Percentiles rank a stretch among this genome's conserved stretches.
These are phyloP conservation scores for Beaufortia kweichowensis DNA, from an alignment of 2,113 vertebrate genomes.

Conservation along the genomic window DNA sequence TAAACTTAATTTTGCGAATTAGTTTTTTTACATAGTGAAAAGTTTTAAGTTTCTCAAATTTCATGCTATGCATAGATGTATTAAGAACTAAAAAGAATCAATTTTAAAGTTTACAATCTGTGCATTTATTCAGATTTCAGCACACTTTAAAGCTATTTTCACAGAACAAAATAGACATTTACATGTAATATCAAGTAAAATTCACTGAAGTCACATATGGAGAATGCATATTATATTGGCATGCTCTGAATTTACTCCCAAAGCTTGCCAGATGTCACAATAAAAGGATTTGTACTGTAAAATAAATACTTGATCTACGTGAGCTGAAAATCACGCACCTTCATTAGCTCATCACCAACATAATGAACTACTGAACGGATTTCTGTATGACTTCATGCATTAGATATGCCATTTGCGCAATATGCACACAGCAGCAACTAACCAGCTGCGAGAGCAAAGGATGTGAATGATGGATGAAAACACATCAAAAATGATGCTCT, in stretches of 20 bases:
- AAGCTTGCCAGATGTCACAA: not conserved
- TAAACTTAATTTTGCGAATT: no score
- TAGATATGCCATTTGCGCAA: not conserved
- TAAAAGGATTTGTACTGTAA: not conserved
- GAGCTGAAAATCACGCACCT: not conserved
- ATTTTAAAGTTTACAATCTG: constrained; percentile 13
- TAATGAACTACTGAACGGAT: constrained; percentile 3
- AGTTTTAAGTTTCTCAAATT: not conserved
- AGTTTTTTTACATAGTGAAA: no score
- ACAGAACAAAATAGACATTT: constrained; percentile 50
- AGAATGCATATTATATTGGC: not conserved
- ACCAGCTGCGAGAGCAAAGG: constrained; percentile 11
- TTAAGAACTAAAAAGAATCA: not conserved
- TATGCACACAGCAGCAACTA: not conserved
- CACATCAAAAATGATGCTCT: not conserved
- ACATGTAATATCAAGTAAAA: constrained; percentile 25
- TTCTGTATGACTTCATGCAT: not conserved
- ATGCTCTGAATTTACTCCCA: constrained; percentile 1
- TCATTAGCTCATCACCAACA: constrained; percentile 4
- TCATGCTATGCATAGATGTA: not conserved
- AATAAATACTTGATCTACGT: constrained; percentile 28
- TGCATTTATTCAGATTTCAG: constrained; percentile 46
- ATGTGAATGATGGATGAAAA: not conserved
- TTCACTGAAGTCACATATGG: not conserved
- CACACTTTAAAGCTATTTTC: constrained; percentile 32